Evolutionary conservation across 2,797 vertebrate genomes (phyloP), one percentile per base, ranked within the genome.

Genomic region (Sebastes vulpes): DNA sequence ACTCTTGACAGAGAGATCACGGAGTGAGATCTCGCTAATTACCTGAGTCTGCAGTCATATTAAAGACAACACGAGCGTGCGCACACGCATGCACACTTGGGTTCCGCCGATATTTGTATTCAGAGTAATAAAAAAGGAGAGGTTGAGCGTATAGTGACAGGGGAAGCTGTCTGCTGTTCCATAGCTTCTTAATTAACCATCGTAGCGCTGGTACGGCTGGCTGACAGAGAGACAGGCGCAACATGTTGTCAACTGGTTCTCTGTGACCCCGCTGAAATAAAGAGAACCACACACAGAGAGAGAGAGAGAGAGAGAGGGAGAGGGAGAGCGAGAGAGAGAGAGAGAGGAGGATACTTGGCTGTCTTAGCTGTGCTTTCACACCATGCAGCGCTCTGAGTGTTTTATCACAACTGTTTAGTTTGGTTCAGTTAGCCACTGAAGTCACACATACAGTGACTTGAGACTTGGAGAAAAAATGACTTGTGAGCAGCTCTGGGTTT

Each of bases 1-100:
- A 96, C 94, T 96, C 94, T 95, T 73, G 87, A 94, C 94, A 95
- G 83, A 89, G 83, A 93, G 95, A 91, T 94, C 92, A 93, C 93
- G 68, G 58, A 71, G 86, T 92, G 92, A 97, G 77, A 91, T 76
- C 92, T 88, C 79, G 67, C 90, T 95, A 95, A 95, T 97, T 96
- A 95, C 93, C 83, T 85, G 93, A 93, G 65, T 75, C 35, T 88
- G 83, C 70, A 81, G 69, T 68, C 79, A 71, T 35, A 84, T 71
- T 72, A 79, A 79, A 77, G 38, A 82, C 25, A 75, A 58, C 57
- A 32, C 29, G 20, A 6, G 16, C 28, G 10, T 12, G 10, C 48
- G 2, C 38, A 56, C 28, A 16, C 74, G 14, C 42, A 56, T 3
- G 48, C 68, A 60, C 77, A 68, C 56, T 21, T 2, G n/a, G 20